Percentiles rank a stretch among this genome's conserved stretches.
These are phyloP conservation scores for Linepithema humile DNA, from an alignment of 1,140 invertebrate species.

Conservation along the genomic window DNA sequence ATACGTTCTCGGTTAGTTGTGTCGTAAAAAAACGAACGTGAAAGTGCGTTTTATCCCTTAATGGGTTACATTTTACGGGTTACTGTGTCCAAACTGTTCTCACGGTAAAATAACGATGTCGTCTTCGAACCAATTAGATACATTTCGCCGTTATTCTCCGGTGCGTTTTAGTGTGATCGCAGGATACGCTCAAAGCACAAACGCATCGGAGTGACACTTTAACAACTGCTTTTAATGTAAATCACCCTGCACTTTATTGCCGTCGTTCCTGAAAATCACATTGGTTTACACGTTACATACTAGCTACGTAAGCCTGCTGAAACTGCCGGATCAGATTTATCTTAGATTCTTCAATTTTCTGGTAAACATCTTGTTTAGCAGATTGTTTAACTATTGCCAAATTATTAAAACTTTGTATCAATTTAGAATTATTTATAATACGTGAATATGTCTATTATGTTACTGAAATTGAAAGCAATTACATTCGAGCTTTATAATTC, in stretches of 20 bases:
- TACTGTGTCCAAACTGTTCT: constrained; percentile 6
- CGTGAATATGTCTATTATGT: neutral
- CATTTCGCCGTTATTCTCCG: constrained; percentile 56
- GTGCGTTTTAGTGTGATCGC: constrained; percentile 55
- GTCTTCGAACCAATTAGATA: constrained; percentile 61
- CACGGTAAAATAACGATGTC: neutral
- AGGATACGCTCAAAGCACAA: constrained; percentile 9
- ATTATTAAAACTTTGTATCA: neutral
- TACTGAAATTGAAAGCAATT: neutral
- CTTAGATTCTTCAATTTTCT: neutral
- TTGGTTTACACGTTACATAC: constrained; percentile 32
- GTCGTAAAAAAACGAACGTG: constrained; percentile 32
- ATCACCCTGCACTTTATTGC: constrained; percentile 19
- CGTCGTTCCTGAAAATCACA: neutral
- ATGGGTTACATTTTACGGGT: constrained; percentile 16
- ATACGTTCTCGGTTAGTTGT: neutral
- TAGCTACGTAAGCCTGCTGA: neutral
- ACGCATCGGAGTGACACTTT: neutral
- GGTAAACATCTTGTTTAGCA: no score
- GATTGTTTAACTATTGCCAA: neutral
- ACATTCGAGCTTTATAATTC: neutral
- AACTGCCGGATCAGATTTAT: neutral
- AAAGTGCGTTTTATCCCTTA: constrained; percentile 11
- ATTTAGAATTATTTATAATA: neutral
- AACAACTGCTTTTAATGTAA: constrained; percentile 50